Conservation (phyloP, 2,797 vertebrate genomes). For the Sparus aurata region DNA sequence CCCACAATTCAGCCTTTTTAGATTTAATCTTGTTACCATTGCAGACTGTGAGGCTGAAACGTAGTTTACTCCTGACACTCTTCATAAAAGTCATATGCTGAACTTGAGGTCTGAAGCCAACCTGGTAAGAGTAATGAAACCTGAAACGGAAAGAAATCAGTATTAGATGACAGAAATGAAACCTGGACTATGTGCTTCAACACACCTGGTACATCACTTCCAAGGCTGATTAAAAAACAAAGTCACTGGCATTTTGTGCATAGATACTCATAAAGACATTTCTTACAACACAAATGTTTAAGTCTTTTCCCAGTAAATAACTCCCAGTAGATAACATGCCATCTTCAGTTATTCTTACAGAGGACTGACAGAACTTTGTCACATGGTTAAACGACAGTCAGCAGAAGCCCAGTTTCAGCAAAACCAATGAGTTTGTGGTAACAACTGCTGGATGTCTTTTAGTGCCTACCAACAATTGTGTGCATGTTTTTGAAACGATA, state of each 20-base stretch:
- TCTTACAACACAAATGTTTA: too few relatives aligned
- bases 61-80: conserved; percentile 59
- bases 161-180: background rate
- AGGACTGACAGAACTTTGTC: too few relatives aligned
- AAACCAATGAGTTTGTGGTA: too few relatives aligned
- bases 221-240: background rate
- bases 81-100: conserved; percentile 64
- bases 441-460: too few relatives aligned
- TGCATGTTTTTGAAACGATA: too few relatives aligned
- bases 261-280: too few relatives aligned
- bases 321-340: too few relatives aligned
- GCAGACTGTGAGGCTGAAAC: conserved; percentile 73
- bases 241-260: background rate
- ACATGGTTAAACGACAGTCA: too few relatives aligned
- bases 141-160: conserved; percentile 50
- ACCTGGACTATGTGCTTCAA: background rate
- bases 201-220: background rate
- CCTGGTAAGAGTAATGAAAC: conserved; percentile 83
- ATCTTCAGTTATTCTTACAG: too few relatives aligned
- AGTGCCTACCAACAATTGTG: too few relatives aligned
- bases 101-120: conserved; percentile 76
- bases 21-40: conserved; percentile 66
- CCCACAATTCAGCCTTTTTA: background rate
- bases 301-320: too few relatives aligned
- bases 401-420: too few relatives aligned